Evolutionary conservation across 2,888 invertebrate species (phyloP).

Genomic region (Lymantria dispar): DNA sequence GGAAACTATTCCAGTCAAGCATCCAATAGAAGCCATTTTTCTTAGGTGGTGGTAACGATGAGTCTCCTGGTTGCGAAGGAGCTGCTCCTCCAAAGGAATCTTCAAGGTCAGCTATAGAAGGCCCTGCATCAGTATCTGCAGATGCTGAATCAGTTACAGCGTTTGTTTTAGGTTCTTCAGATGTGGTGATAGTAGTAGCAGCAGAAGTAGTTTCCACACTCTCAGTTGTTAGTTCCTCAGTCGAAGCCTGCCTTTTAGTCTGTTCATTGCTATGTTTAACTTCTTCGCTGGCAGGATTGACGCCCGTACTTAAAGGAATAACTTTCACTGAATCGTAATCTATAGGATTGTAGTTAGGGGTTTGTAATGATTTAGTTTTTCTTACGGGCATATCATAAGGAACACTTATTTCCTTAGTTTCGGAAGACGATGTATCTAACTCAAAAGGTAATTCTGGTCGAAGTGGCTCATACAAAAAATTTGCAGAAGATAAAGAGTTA

Average conservation of each 20-base stretch:
- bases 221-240: constrained; percentile 26
- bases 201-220: constrained; percentile 19
- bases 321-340: constrained; percentile 72
- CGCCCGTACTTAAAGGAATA: constrained; percentile 65
- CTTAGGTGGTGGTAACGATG: constrained; percentile 84
- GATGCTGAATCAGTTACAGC: constrained; percentile 55
- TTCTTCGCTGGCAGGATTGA: constrained; percentile 58
- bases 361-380: constrained; percentile 49
- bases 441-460: constrained; percentile 64
- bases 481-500: constrained; percentile 44
- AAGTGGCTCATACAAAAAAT: constrained; percentile 66
- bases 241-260: constrained; percentile 56
- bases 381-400: constrained; percentile 66
- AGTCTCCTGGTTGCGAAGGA: constrained; percentile 80
- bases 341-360: constrained; percentile 59
- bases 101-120: constrained; percentile 86
- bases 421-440: constrained; percentile 67
- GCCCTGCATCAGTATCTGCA: constrained; percentile 73
- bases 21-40: constrained; percentile 92
- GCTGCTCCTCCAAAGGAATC: constrained; percentile 89
- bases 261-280: constrained; percentile 46
- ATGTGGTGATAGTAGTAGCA: constrained; percentile 28
- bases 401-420: constrained; percentile 52
- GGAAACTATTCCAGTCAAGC: constrained; percentile 92
- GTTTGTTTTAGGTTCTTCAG: constrained; percentile 46